phyloP scores from a whole-genome alignment of 2,888 invertebrate species.

The Synergus itoensis region DNA sequence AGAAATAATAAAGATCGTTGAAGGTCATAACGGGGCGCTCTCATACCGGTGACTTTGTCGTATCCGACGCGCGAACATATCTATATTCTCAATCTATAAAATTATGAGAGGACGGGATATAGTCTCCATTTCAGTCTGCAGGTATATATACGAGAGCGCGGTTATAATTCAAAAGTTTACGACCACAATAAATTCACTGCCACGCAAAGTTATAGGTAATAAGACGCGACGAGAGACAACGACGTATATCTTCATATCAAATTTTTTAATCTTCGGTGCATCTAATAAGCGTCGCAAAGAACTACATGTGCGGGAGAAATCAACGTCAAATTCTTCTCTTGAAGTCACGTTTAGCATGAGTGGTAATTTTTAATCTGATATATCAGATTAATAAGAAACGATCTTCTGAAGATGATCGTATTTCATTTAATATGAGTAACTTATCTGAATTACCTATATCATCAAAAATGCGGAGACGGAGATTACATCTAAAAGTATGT shows the following conservation, averaged over 20 bases:
- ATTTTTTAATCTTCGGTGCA: slow-evolving; percentile 39
- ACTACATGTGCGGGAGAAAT: slow-evolving; percentile 21
- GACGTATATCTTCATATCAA: slow-evolving; percentile 46
- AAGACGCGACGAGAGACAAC: slow-evolving; percentile 51
- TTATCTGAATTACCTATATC: background rate
- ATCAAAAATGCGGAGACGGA: background rate
- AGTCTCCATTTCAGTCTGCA: slow-evolving; percentile 52
- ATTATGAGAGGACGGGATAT: slow-evolving; percentile 60
- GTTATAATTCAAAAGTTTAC: slow-evolving; percentile 66
- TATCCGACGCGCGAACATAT: slow-evolving; percentile 45
- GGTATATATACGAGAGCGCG: slow-evolving; percentile 53
- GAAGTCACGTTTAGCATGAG: background rate
- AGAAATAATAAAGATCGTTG: slow-evolving; percentile 43
- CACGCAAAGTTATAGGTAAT: slow-evolving; percentile 59
- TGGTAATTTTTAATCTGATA: slow-evolving; percentile 17
- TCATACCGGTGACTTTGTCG: slow-evolving; percentile 38
- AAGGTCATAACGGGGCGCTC: slow-evolving; percentile 25
- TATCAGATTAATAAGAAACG: background rate
- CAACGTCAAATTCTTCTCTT: background rate
- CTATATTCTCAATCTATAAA: slow-evolving; percentile 64
- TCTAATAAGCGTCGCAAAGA: slow-evolving; percentile 31
- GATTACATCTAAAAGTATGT: background rate
- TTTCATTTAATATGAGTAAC: slow-evolving; percentile 1
- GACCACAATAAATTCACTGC: slow-evolving; percentile 63
- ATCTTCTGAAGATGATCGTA: slow-evolving; percentile 27